Evolutionary conservation across 1,140 invertebrate genomes (phyloP).

Genomic region (Nylanderia fulva): DNA sequence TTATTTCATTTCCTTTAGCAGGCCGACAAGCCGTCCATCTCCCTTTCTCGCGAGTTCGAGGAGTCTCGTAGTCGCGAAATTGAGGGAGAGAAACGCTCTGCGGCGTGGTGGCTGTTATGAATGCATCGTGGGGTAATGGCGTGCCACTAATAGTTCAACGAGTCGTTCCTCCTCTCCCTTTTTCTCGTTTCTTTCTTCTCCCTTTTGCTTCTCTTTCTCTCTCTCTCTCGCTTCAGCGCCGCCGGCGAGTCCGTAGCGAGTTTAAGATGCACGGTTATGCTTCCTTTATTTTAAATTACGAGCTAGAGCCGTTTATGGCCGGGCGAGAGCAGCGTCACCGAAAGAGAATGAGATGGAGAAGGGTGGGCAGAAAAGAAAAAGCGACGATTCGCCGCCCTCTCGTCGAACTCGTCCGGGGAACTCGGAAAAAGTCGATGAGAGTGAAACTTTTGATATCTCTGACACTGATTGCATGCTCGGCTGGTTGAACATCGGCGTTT

Average conservation of each 20-base stretch:
- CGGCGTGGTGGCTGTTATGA: constrained; percentile 66
- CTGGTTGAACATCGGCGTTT: constrained; percentile 55
- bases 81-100: constrained; percentile 49
- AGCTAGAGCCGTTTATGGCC: constrained; percentile 72
- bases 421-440: constrained; percentile 60
- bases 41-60: constrained; percentile 18
- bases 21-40: constrained; percentile 19
- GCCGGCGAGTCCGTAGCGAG: constrained; percentile 55
- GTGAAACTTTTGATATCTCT: constrained; percentile 65
- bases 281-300: constrained; percentile 79
- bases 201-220: constrained; percentile 57
- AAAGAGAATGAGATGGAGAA: constrained; percentile 33
- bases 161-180: constrained; percentile 61
- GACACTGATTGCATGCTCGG: constrained; percentile 63
- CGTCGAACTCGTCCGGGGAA: constrained; percentile 69
- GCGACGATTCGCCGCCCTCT: constrained; percentile 37
- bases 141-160: constrained; percentile 78
- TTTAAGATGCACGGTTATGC: constrained; percentile 78
- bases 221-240: constrained; percentile 46
- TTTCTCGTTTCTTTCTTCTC: constrained; percentile 8
- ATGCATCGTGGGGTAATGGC: constrained; percentile 78
- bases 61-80: constrained; percentile 54
- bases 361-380: constrained; percentile 28
- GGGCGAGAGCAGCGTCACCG: constrained; percentile 57
- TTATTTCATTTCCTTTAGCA: constrained; percentile 52